These are phyloP conservation scores for Ornithoptera alexandrae DNA, from an alignment of 2,888 invertebrate species.

Conservation along the genomic window DNA sequence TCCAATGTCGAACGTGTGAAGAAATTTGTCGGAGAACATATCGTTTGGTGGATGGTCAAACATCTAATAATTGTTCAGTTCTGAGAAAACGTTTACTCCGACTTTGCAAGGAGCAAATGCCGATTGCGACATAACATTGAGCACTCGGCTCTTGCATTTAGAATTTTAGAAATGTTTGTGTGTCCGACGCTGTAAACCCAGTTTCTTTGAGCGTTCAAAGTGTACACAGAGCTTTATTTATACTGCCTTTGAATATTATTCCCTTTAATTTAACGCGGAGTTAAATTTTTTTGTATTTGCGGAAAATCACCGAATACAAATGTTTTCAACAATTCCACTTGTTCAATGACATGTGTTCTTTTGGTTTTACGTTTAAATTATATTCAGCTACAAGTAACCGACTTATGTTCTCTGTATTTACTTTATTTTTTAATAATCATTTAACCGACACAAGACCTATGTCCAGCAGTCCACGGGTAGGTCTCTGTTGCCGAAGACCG, in stretches of 20 bases:
- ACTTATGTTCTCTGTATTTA: too few species aligned
- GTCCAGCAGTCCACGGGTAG: too few species aligned
- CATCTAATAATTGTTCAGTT: slow-evolving; percentile 56
- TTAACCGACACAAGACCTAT: too few species aligned
- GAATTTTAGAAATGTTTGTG: slow-evolving; percentile 71
- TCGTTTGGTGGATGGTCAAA: slow-evolving; percentile 42
- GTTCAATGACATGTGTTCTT: slow-evolving; percentile 4
- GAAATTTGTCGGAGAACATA: slow-evolving; percentile 62
- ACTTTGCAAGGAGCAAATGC: slow-evolving; percentile 60
- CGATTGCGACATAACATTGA: slow-evolving; percentile 61
- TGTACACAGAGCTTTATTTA: slow-evolving; percentile 24
- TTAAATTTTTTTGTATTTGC: not conserved
- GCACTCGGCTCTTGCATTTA: slow-evolving; percentile 57
- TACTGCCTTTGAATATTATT: slow-evolving; percentile 24
- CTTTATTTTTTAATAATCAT: too few species aligned
- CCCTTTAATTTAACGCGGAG: slow-evolving; percentile 13
- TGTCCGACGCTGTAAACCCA: slow-evolving; percentile 71
- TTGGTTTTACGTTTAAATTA: not conserved
- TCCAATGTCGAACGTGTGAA: slow-evolving; percentile 69
- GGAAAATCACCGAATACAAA: slow-evolving; percentile 6
- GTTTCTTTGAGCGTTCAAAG: slow-evolving; percentile 49
- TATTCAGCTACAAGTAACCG: not conserved
- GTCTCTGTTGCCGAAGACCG: too few species aligned
- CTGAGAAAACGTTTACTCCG: slow-evolving; percentile 63
- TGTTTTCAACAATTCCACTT: not conserved